Evolutionary conservation across 1,140 invertebrate species (phyloP), one percentile per base, ranked within the genome.

Genomic region (Sminthurides bifidus): DNA sequence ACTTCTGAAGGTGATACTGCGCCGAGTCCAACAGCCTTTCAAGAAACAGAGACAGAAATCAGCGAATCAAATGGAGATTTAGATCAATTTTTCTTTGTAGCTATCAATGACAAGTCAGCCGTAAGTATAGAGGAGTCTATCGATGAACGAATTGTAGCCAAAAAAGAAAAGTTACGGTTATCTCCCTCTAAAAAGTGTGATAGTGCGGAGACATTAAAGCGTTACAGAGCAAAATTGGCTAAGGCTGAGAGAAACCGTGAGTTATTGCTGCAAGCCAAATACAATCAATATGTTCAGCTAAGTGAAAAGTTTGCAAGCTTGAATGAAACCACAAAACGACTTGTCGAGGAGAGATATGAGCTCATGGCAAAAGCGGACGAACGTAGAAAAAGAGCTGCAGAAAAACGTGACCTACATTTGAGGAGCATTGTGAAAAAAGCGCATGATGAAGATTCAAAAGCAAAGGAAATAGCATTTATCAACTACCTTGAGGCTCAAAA

Each of bases 381-480:
- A n/a, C n/a, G 57, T 14, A 24, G 96, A 50, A 83, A 88, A 66
- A 79, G 85, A 60, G 93, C 93, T 0, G 89, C 91, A 51, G 89
- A 93, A 67, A 96, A 95, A 68, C 76, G 93, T 21, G 84, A 86
- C 50, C 77, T 84, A 63, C 77, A 83, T 69, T 69, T 87, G 26
- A 73, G 84, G 66, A 83, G 85, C 57, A 90, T 93, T 61, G 83
- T 93, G 1, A 79, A 83, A 53, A 97, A 97, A 71, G 93, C 93
- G 2, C 92, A 96, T 65, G 93, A 97, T 66, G 93, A 98, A 71
- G 92, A 96, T 63, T 89, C 92, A 40, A 97, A 98, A 72, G 75
- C 92, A 0, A 88, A 91, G 65, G 93, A 97, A 76, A 96, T 98
- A 57, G 92, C 91, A 27, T 98, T 98, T 70, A 98, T 97, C 51